Evolutionary conservation across 2,797 vertebrate species (phyloP).

Genomic region (Numenius phaeopus): DNA sequence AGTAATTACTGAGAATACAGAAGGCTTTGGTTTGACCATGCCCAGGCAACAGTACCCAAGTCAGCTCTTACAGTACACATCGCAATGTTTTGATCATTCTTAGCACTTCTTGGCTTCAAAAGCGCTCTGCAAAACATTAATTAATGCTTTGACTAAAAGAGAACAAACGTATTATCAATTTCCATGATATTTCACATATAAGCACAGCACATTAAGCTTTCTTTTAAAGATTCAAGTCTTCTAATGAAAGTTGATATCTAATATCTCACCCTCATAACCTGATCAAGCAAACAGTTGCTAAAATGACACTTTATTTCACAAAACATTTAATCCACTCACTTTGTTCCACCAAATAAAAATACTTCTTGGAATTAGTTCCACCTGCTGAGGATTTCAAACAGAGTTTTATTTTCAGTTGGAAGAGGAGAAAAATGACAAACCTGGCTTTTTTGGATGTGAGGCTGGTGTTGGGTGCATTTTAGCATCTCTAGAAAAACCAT

Average conservation of each 20-base stretch:
- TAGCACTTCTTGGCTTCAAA: constrained; percentile 39
- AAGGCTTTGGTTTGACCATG: background rate
- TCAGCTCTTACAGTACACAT: background rate
- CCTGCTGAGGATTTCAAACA: background rate
- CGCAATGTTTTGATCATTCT: background rate
- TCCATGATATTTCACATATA: background rate
- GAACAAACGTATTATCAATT: constrained; percentile 20
- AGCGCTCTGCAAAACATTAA: constrained; percentile 22
- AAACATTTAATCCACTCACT: background rate
- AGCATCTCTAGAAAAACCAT: constrained; percentile 98
- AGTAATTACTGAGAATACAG: background rate
- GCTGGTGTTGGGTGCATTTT: constrained; percentile 96
- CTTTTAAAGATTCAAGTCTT: background rate
- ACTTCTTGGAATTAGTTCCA: background rate
- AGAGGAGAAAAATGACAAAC: constrained; percentile 78
- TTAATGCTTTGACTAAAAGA: constrained; percentile 6
- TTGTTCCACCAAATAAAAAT: background rate
- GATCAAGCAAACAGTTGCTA: constrained; percentile 2
- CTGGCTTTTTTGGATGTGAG: constrained; percentile 92
- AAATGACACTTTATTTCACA: background rate
- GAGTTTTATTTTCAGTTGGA: background rate
- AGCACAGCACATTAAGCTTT: background rate
- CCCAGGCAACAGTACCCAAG: background rate
- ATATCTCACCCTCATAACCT: background rate
- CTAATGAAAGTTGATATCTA: background rate